phyloP scores from a whole-genome alignment of 2,113 vertebrate genomes.

The Silurus meridionalis region DNA sequence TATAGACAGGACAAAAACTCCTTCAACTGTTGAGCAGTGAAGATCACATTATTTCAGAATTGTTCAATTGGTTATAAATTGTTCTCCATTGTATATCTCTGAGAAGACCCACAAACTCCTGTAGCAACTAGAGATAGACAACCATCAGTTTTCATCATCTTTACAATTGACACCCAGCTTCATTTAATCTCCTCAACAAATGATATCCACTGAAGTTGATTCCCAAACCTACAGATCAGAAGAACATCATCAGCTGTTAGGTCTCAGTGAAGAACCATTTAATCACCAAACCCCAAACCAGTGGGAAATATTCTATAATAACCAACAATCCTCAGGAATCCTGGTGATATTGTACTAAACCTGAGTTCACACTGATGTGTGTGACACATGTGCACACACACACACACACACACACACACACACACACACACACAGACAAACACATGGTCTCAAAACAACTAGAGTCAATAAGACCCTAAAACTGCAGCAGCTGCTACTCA shows the following conservation, averaged over 20 bases:
- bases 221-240: neutral
- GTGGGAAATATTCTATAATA: neutral
- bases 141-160: neutral
- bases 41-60: too few relatives aligned
- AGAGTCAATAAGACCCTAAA: slow-evolving; percentile 24
- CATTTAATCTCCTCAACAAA: neutral
- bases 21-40: too few relatives aligned
- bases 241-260: neutral
- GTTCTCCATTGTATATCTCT: too few relatives aligned
- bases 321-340: neutral
- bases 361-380: neutral
- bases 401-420: too few relatives aligned
- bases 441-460: neutral
- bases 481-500: slow-evolving; percentile 49
- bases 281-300: neutral
- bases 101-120: neutral
- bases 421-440: neutral
- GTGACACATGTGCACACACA: too few relatives aligned
- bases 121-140: neutral
- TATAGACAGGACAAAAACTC: too few relatives aligned
- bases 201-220: neutral
- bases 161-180: neutral
- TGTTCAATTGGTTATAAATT: too few relatives aligned
- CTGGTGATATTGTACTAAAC: neutral
- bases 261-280: neutral